Base-by-base conservation (phyloP, 2,888 invertebrate species). In the Lithosia quadra region DNA sequence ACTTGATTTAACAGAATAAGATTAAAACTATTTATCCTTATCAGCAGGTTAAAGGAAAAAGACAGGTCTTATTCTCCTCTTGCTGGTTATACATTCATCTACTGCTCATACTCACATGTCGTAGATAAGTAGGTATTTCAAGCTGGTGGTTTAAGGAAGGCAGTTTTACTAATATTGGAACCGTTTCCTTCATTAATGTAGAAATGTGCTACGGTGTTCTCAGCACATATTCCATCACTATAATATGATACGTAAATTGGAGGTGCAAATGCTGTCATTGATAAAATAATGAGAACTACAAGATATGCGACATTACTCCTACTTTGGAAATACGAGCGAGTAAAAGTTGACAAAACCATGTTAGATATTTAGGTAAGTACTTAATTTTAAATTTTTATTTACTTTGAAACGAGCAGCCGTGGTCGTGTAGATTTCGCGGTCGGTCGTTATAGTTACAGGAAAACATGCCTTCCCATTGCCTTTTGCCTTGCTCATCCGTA, bases 181-280 rank as follows among this genome's bases (percentile, higher is more conserved):
- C 64, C 43, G 63, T 90, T 90, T 36, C 59, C 72, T 15, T 67
- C 39, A 0, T 67, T 55, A 2, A 65, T 61, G 71, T 85, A 82
- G 69, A 92, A 92, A 73, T 93, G 92, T 3, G 76, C 71, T 21
- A 87, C 63, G 0, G 92, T 88, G 5, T 89, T 89, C 64, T 92
- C 93, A 0, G 63, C 34, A 72, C 93, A 93, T n/a, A 64, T 65
- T 0, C 83, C 81, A 21, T 79, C 43, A 1, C 68, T 66, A 63
- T 88, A 90, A 72, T 89, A 86, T 21, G 91, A 89, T 15, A 90
- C 88, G 71, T 90, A 93, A 57, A 92, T 77, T 0, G 93, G 80
- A 0, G 90, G 91, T n/a, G 80, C 77, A 24, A 93, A 73, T 0
- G 93, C 87, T 2, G 84, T 60, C 2, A 90, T 22, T 4, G 89